phyloP scores from a whole-genome alignment of 2,888 invertebrate genomes.

The Chloroclysta siterata region DNA sequence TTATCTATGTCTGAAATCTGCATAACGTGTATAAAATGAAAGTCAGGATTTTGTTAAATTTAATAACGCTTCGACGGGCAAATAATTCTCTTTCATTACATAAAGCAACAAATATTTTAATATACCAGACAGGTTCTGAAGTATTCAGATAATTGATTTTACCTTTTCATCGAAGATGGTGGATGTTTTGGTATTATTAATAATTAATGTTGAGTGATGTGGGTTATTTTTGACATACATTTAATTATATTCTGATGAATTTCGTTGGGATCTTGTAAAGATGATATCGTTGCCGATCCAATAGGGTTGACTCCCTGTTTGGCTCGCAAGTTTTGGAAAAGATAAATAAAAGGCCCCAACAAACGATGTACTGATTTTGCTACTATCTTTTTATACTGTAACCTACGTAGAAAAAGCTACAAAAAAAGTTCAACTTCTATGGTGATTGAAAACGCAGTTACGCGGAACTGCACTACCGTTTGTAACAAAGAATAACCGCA shows the following conservation, averaged over 20 bases:
- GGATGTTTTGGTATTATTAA: constrained; percentile 24
- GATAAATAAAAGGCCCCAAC: too few species aligned
- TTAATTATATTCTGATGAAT: constrained; percentile 17
- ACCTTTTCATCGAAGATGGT: background rate
- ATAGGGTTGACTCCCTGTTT: too few species aligned
- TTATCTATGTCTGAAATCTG: constrained; percentile 16
- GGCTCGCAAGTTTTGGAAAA: too few species aligned
- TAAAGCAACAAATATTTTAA: constrained; percentile 34
- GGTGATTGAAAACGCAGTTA: constrained; percentile 23
- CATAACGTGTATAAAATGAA: constrained; percentile 32
- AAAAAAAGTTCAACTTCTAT: constrained; percentile 1
- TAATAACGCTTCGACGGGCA: constrained; percentile 30
- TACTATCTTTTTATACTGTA: too few species aligned
- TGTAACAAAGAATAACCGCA: constrained; percentile 50
- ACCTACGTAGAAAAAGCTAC: background rate
- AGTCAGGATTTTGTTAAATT: constrained; percentile 29
- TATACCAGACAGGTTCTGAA: constrained; percentile 23
- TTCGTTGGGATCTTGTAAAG: background rate
- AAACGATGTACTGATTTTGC: too few species aligned
- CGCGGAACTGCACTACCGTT: constrained; percentile 45
- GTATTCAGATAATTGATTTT: constrained; percentile 27
- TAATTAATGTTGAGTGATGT: background rate
- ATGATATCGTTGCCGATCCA: too few species aligned
- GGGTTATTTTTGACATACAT: constrained; percentile 11
- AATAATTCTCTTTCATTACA: constrained; percentile 29